phyloP scores from a whole-genome alignment of 2,113 vertebrate genomes.

The Tragulus kanchil region DNA sequence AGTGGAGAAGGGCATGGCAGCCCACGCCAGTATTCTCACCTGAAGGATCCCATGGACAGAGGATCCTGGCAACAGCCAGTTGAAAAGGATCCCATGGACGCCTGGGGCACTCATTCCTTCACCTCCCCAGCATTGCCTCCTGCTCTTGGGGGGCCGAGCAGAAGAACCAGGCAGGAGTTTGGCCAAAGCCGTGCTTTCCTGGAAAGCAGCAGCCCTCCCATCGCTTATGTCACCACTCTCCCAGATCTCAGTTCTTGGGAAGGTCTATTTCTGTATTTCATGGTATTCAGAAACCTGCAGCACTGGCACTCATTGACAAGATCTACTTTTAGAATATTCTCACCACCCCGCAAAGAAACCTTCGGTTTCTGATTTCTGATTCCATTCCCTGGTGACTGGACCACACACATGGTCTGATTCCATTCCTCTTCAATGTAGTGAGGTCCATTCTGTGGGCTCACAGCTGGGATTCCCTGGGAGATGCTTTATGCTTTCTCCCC shows the following conservation, averaged over 20 bases:
- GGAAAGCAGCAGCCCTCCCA: neutral
- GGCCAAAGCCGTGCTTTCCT: neutral
- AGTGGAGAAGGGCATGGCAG: too few relatives aligned
- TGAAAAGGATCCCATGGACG: too few relatives aligned
- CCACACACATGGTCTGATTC: neutral
- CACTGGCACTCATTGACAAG: neutral
- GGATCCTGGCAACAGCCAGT: too few relatives aligned
- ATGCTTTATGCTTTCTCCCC: too few relatives aligned
- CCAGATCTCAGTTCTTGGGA: neutral
- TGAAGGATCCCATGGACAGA: too few relatives aligned
- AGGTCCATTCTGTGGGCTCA: neutral
- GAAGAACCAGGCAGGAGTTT: neutral
- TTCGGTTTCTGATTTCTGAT: slow-evolving; percentile 20
- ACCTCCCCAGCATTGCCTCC: accelerated
- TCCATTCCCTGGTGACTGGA: neutral
- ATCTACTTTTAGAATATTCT: slow-evolving; percentile 41
- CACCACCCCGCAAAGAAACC: neutral
- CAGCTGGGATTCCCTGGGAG: neutral
- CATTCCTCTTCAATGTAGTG: neutral
- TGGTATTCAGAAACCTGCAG: neutral
- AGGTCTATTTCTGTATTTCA: slow-evolving; percentile 15
- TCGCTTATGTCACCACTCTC: slow-evolving; percentile 13
- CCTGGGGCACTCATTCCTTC: neutral
- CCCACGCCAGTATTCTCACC: too few relatives aligned
- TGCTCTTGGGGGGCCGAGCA: neutral